phyloP scores from a whole-genome alignment of 2,797 vertebrate species.

The Kryptopterus vitreolus region DNA sequence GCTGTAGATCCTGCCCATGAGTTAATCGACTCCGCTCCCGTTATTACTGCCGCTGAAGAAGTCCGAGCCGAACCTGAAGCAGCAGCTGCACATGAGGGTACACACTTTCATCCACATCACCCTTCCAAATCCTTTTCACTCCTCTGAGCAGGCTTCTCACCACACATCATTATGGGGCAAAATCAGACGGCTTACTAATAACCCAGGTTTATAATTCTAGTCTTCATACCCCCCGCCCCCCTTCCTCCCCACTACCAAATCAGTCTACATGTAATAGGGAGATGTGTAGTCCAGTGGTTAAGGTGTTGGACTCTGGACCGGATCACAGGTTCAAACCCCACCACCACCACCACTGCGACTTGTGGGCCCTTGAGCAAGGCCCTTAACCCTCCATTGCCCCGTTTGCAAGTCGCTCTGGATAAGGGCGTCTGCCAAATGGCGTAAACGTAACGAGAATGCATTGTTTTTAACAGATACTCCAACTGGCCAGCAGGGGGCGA shows the following conservation, averaged over 20 bases:
- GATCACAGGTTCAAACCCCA: no score
- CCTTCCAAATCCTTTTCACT: constrained; percentile 48
- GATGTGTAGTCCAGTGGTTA: no score
- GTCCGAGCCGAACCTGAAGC: constrained; percentile 54
- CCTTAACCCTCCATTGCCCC: no score
- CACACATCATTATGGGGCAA: constrained; percentile 26
- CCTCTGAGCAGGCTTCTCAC: constrained; percentile 48
- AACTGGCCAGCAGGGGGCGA: constrained; percentile 7
- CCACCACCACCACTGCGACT: no score
- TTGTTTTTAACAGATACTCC: background rate
- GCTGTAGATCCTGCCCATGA: constrained; percentile 24
- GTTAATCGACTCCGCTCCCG: constrained; percentile 57
- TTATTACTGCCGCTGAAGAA: constrained; percentile 54
- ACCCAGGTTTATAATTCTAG: background rate
- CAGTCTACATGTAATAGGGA: background rate
- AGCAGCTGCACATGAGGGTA: constrained; percentile 64
- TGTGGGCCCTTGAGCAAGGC: no score
- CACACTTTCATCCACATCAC: constrained; percentile 40
- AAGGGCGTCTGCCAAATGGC: no score
- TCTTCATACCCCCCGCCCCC: background rate
- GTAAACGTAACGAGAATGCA: no score
- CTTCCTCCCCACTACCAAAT: background rate
- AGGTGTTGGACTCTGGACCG: no score
- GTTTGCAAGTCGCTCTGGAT: no score
- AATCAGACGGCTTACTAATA: background rate